These are phyloP conservation scores for Globia sparganii DNA, from an alignment of 2,888 invertebrate genomes.

Conservation along the genomic window DNA sequence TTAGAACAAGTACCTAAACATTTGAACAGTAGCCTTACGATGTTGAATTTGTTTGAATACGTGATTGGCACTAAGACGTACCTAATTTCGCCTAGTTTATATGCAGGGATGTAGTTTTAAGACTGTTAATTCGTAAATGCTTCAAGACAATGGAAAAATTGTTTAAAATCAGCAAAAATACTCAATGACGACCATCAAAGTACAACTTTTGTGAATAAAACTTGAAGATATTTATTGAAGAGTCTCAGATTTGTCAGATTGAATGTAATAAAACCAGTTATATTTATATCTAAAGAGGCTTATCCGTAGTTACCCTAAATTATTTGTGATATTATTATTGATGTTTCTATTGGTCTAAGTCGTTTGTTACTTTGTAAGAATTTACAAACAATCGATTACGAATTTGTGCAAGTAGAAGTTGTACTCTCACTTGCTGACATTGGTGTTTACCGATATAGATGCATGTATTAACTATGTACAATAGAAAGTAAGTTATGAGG, in stretches of 20 bases:
- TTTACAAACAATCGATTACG: conserved; percentile 56
- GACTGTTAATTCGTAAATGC: conserved; percentile 19
- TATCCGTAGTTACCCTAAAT: conserved; percentile 88
- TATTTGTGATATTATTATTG: conserved; percentile 88
- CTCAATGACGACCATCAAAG: conserved; percentile 45
- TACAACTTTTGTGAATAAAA: conserved; percentile 66
- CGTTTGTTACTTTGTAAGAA: conserved; percentile 61
- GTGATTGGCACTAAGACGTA: conserved; percentile 35
- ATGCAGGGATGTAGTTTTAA: conserved; percentile 47
- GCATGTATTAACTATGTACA: conserved; percentile 77
- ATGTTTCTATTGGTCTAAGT: conserved; percentile 73
- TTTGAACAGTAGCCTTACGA: conserved; percentile 40
- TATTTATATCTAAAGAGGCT: conserved; percentile 80
- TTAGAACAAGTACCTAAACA: conserved; percentile 70
- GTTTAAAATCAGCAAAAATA: conserved; percentile 21
- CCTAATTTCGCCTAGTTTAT: conserved; percentile 20
- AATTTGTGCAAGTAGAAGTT: conserved; percentile 54
- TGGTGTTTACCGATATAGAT: conserved; percentile 71
- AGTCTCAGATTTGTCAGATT: conserved; percentile 44
- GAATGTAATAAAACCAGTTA: conserved; percentile 54
- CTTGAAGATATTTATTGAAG: conserved; percentile 54
- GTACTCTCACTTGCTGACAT: conserved; percentile 64
- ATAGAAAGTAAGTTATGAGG: conserved; percentile 82
- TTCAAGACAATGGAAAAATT: conserved; percentile 1
- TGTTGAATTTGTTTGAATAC: conserved; percentile 40